Evolutionary conservation across 2,888 invertebrate genomes (phyloP), one percentile per base, ranked within the genome.

Genomic region (Artemia sinica): DNA sequence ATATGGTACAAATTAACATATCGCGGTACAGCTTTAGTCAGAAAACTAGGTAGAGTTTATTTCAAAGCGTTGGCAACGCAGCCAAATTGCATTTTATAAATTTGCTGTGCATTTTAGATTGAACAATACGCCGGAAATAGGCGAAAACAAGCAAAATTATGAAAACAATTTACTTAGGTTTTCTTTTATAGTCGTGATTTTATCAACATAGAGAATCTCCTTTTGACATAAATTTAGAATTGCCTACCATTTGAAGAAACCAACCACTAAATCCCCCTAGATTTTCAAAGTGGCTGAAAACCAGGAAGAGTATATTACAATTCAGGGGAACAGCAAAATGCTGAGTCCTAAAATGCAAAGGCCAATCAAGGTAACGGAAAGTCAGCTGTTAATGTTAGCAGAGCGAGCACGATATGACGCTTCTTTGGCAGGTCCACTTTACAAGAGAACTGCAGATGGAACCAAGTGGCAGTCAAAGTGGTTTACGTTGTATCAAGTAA

Each of bases 381-480:
- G 84, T 52, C 91, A 91, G 78, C 81, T 92, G 71, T 79, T 89
- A 71, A 88, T 89, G 80, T 81, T 93, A 72, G 88, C 91, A 0
- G 88, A 89, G 74, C 84, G 89, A 73, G 91, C 91, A n/a, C 85
- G 87, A 75, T 85, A 86, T 76, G 91, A 92, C 77, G 86, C 88
- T 76, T 84, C 86, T n/a, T 81, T 88, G 80, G 82, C 86, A 69
- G 91, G 92, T 67, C 88, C 88, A 78, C 82, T 92, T 72, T 86
- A 89, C 80, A 92, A 92, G 78, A 82, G 88, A 74, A 89, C 88
- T 68, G 85, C 88, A 0, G 91, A 91, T 77, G 88, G 85, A 75
- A 85, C 85, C 72, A 91, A 90, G 79, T 93, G 93, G 93, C 91
- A 91, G 77, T 79, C 85, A 68, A 80, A 88, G 69, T 88, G 87